Percentiles rank a stretch among this genome's conserved stretches.
Conservation (phyloP, 2,797 vertebrate species). For the Oryzias sinensis region DNA sequence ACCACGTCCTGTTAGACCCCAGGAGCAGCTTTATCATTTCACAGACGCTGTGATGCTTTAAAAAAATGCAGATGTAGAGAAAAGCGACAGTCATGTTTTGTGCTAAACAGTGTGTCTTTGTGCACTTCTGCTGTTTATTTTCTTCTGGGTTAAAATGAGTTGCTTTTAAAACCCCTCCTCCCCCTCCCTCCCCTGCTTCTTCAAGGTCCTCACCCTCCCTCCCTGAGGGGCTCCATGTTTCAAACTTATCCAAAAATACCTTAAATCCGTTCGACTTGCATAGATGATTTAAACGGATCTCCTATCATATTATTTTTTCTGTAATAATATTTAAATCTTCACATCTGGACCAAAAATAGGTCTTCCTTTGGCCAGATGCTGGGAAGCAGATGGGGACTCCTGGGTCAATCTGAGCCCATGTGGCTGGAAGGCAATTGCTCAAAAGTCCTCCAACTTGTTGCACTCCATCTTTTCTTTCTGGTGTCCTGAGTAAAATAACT, state of each 20-base stretch:
- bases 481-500: background rate
- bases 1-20: constrained; percentile 56
- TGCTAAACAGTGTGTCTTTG: constrained; percentile 43
- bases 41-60: background rate
- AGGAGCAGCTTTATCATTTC: constrained; percentile 37
- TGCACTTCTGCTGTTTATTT: constrained; percentile 49
- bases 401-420: constrained; percentile 37
- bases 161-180: constrained; percentile 33
- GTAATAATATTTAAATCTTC: constrained; percentile 21
- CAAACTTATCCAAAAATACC: too few species aligned
- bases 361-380: constrained; percentile 47
- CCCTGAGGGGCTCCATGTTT: too few species aligned
- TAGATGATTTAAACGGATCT: constrained; percentile 14
- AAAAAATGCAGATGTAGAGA: constrained; percentile 22
- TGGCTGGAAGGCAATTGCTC: constrained; percentile 52
- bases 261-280: too few species aligned
- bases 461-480: background rate
- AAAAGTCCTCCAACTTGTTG: constrained; percentile 43
- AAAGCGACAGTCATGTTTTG: constrained; percentile 1
- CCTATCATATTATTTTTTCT: constrained; percentile 1
- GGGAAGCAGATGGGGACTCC: constrained; percentile 56
- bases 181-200: constrained; percentile 7
- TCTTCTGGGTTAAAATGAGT: constrained; percentile 61
- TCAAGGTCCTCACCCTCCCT: too few species aligned
- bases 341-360: constrained; percentile 52